Evolutionary conservation across 2,888 invertebrate species (phyloP), one percentile per base, ranked within the genome.

Genomic region (Nycteola revayana): DNA sequence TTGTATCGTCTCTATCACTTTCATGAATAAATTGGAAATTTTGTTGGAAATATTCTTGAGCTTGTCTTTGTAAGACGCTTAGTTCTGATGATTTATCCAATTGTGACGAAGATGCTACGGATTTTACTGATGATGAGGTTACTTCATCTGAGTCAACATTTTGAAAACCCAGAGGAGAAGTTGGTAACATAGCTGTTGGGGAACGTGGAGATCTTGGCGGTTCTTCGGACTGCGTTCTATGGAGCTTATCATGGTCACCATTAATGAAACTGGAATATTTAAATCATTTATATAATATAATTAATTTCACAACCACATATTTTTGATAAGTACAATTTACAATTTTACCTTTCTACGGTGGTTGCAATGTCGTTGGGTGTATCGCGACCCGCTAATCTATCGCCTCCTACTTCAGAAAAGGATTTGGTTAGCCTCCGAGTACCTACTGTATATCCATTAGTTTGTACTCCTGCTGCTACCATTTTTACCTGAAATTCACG

Each of bases 381-480:
- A 41, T 81, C 82, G 24, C 67, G 69, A 23, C 76, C 79, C 39
- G 66, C 73, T 62, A 77, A 71, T 43, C 80, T 71, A 36, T 78
- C 85, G 9, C 76, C 81, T 28, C 84, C 82, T 24, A 94, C 94
- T 85, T 96, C 96, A 1, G 96, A 96, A 49, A 93, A 93, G 35
- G 95, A 96, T 80, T 96, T 96, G 24, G 94, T 94, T 42, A 96
- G 83, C 77, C 94, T 94, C 54, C 95, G 90, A 25, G 61, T 60
- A 38, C 87, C 89, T 41, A 90, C 76, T 36, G 92, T 84, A 39
- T 92, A 85, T 1, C 96, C 96, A 78, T 96, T 96, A 1, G 96
- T 96, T 84, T 96, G 96, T 6, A 96, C 96, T 9, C 95, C 96
- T 69, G 96, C 96, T 7, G 96, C 96, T 25, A 96, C 95, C 92